These are phyloP conservation scores for Cheilosia pagana DNA, from an alignment of 2,888 invertebrate species.

Conservation along the genomic window DNA sequence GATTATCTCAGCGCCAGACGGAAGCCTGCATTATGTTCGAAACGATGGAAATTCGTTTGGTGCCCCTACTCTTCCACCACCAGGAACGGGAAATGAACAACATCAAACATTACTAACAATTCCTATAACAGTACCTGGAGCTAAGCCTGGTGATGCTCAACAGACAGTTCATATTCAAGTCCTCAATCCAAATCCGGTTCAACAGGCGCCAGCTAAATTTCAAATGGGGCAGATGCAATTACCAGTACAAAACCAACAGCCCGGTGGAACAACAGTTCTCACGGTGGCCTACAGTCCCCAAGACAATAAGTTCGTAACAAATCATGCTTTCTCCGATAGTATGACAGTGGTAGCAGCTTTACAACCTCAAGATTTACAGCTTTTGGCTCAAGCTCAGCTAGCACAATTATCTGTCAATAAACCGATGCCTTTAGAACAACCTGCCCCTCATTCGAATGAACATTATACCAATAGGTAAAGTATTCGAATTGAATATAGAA, in stretches of 20 bases:
- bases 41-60: constrained; percentile 64
- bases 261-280: constrained; percentile 88
- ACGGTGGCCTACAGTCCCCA: constrained; percentile 90
- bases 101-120: constrained; percentile 89
- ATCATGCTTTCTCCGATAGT: constrained; percentile 84
- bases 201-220: constrained; percentile 86
- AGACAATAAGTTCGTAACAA: constrained; percentile 86
- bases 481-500: not conserved
- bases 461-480: constrained; percentile 48
- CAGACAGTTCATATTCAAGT: constrained; percentile 92
- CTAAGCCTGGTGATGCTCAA: constrained; percentile 90
- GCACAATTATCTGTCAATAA: constrained; percentile 60
- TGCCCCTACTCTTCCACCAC: constrained; percentile 69
- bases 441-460: constrained; percentile 63
- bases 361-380: constrained; percentile 88
- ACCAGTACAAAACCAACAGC: constrained; percentile 90
- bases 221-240: constrained; percentile 89
- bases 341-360: constrained; percentile 88
- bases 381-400: constrained; percentile 83
- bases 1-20: constrained; percentile 69
- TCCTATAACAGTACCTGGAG: constrained; percentile 90
- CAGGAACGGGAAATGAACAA: constrained; percentile 75
- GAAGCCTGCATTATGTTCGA: constrained; percentile 71
- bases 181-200: constrained; percentile 86
- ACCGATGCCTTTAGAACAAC: constrained; percentile 59